Base-by-base conservation (phyloP, 1,140 invertebrate species). In the Glossosoma conforme region DNA sequence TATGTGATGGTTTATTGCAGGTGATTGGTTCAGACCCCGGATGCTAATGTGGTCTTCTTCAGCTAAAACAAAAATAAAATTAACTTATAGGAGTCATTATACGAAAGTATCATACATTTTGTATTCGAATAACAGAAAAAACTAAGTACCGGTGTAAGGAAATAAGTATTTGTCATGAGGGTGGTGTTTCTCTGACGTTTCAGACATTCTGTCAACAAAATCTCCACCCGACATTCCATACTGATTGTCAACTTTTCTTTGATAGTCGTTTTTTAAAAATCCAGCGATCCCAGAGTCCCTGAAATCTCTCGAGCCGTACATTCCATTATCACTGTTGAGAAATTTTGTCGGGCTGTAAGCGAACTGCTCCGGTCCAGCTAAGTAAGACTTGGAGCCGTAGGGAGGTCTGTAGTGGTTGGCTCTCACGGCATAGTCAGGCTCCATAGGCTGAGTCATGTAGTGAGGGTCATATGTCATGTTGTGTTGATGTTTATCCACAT, bases 131-230 rank as follows among this genome's bases (percentile, higher is more conserved):
- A 24, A 44, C 19, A 25, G 15, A 45, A 28, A 40, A 17, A 38
- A 30, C 18, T 52, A 74, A 77, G 20, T 61, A 78, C 78, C 78
- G 62, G 84, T 86, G 58, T 87, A 88, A 0, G 85, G 85, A 59
- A 87, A 88, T 41, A 84, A 65, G 66, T 88, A 89, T 68, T 87
- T 87, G 57, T 88, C 86, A 42, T 83, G 82, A 6, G 83, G 61
- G 52, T 81, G 81, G 63, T 82, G 79, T 57, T 85, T 85, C 32
- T 88, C 85, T 1, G 86, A 86, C 1, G 78, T 76, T 50, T 88
- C 86, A 0, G 85, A 86, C 63, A 79, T 72, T 11, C 80, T 65
- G 53, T 84, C 82, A 11, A 64, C 65, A 54, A 77, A 78, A 8
- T 81, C 78, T 30, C 61, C 47, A 3, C 36, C 64, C 9, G 48